Conservation (phyloP, 2,797 vertebrate species). For the Tokudaia muenninki region DNA sequence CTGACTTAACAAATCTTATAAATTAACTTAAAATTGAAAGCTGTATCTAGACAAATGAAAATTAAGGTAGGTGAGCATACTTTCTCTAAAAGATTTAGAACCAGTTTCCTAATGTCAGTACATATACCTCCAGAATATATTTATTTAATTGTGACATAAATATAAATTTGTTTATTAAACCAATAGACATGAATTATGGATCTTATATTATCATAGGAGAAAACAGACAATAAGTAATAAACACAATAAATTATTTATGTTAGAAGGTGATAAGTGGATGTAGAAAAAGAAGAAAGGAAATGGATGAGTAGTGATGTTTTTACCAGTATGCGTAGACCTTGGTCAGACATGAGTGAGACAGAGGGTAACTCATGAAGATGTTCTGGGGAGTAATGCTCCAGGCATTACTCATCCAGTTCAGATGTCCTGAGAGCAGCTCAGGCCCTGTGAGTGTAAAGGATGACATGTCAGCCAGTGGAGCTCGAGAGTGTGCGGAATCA, state of each 20-base stretch:
- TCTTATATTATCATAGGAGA: constrained; percentile 13
- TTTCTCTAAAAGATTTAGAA: constrained; percentile 36
- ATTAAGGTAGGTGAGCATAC: background rate
- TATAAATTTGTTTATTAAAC: constrained; percentile 55
- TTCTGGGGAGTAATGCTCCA: background rate
- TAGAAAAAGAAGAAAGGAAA: constrained; percentile 8
- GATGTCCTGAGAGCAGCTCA: background rate
- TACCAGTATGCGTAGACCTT: background rate
- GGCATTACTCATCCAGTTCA: background rate
- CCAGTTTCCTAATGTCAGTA: constrained; percentile 49
- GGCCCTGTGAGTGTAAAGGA: background rate
- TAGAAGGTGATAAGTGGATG: background rate
- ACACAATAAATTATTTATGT: constrained; percentile 25
- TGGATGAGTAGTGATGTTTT: background rate
- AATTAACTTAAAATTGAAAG: constrained; percentile 59
- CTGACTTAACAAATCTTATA: background rate
- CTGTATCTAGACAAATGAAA: constrained; percentile 27
- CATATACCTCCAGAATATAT: background rate
- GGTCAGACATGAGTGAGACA: background rate
- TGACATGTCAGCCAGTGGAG: background rate
- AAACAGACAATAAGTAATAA: constrained; percentile 47
- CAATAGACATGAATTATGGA: background rate
- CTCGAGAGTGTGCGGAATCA: background rate
- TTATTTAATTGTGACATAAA: background rate
- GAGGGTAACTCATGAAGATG: background rate